phyloP scores from a whole-genome alignment of 1,140 invertebrate species.

The Drosophila trapezifrons region DNA sequence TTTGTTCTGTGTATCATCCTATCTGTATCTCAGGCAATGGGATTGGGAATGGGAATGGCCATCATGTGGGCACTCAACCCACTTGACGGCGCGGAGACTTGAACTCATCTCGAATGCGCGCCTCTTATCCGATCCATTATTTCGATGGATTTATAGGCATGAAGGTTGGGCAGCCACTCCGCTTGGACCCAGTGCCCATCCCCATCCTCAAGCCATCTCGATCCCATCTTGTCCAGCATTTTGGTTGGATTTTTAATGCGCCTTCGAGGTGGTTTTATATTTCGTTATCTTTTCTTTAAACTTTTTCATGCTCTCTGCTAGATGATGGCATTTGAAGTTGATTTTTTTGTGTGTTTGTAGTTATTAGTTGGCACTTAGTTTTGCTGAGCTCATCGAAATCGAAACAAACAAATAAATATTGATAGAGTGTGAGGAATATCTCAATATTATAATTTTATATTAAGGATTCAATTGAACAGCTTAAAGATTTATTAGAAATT shows the following conservation, averaged over 20 bases:
- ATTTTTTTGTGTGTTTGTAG: not conserved
- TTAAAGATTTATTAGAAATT: not conserved
- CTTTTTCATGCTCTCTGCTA: constrained; percentile 43
- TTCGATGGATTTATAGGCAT: constrained; percentile 75
- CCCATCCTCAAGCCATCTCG: constrained; percentile 7
- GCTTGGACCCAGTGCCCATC: constrained; percentile 1
- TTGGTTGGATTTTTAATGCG: constrained; percentile 57
- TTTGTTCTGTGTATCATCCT: constrained; percentile 7
- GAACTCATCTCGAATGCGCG: constrained; percentile 65
- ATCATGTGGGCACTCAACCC: constrained; percentile 50
- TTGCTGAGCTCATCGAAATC: constrained; percentile 28
- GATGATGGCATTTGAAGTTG: constrained; percentile 36
- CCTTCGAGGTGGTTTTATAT: constrained; percentile 49
- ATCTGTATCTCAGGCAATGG: constrained; percentile 33
- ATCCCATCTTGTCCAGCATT: constrained; percentile 30
- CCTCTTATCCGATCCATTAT: constrained; percentile 78
- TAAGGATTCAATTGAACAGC: not conserved
- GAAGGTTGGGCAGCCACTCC: constrained; percentile 48
- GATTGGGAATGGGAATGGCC: constrained; percentile 31
- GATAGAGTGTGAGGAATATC: not conserved
- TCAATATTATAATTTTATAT: not conserved
- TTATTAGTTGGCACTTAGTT: constrained; percentile 42
- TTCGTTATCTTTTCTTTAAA: constrained; percentile 55
- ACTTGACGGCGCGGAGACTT: constrained; percentile 38
- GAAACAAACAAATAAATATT: constrained; percentile 10